Evolutionary conservation across 2,888 invertebrate genomes (phyloP).

Genomic region (Pantelozetes paolii): DNA sequence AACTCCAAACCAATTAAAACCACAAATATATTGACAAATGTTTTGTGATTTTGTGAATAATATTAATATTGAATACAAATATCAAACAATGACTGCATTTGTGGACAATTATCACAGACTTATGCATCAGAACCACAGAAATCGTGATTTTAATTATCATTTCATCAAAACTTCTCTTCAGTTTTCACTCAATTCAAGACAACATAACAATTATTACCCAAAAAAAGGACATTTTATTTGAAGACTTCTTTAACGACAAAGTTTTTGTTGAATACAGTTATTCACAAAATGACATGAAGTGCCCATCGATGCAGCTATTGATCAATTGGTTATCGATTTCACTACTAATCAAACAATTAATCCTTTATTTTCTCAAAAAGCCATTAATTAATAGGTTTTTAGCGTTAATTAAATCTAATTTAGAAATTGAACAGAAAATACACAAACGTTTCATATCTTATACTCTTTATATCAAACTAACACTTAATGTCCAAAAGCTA

Average conservation of each 20-base stretch:
- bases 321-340: neutral
- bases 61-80: neutral
- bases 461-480: neutral
- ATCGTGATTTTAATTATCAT: constrained; percentile 9
- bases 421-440: no score
- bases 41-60: constrained; percentile 19
- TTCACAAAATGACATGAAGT: neutral
- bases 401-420: no score
- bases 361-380: neutral
- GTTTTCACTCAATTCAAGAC: neutral
- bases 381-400: neutral
- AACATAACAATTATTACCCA: neutral
- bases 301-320: constrained; percentile 36
- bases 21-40: neutral
- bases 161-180: neutral
- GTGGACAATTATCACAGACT: neutral
- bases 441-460: neutral
- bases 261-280: constrained; percentile 13
- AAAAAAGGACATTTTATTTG: neutral
- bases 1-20: neutral
- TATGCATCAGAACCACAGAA: neutral
- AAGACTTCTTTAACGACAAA: neutral
- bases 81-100: constrained; percentile 9
- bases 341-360: neutral
- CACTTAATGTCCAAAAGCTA: constrained; percentile 13